Evolutionary conservation across 2,888 invertebrate genomes (phyloP).

Genomic region (Chloroclystis v-ata): DNA sequence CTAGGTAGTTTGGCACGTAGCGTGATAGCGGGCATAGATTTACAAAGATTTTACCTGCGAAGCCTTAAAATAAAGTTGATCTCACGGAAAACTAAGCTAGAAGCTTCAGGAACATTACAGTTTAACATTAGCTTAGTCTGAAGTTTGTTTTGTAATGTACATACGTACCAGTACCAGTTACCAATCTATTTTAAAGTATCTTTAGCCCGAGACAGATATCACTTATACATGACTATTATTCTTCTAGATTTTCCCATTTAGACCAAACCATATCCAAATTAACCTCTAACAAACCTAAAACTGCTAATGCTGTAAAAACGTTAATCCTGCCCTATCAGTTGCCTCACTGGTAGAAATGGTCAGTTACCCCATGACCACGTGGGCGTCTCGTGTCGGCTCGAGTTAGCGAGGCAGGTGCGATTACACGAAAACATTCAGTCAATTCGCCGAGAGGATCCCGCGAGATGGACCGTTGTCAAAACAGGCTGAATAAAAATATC

Average conservation of each 20-base stretch:
- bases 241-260: no score
- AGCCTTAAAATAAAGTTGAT: background rate
- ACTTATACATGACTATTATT: no score
- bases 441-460: slow-evolving; percentile 63
- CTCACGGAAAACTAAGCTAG: no score
- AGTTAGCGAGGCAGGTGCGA: slow-evolving; percentile 55
- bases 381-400: slow-evolving; percentile 13
- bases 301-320: no score
- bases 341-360: background rate
- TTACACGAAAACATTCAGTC: slow-evolving; percentile 78
- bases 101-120: background rate
- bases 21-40: slow-evolving; percentile 3
- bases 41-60: slow-evolving; percentile 5
- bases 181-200: no score
- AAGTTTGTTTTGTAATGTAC: no score
- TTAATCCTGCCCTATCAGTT: no score
- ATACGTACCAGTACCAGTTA: no score
- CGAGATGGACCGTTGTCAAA: slow-evolving; percentile 39
- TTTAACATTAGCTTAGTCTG: background rate
- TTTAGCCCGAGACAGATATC: no score
- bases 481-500: slow-evolving; percentile 2
- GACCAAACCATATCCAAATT: no score
- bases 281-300: no score
- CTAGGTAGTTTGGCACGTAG: slow-evolving; percentile 9
- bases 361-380: slow-evolving; percentile 34